Percentiles rank a stretch among this genome's conserved stretches.
Evolutionary conservation across 2,113 vertebrate species (phyloP).

Genomic region (Paralichthys olivaceus): DNA sequence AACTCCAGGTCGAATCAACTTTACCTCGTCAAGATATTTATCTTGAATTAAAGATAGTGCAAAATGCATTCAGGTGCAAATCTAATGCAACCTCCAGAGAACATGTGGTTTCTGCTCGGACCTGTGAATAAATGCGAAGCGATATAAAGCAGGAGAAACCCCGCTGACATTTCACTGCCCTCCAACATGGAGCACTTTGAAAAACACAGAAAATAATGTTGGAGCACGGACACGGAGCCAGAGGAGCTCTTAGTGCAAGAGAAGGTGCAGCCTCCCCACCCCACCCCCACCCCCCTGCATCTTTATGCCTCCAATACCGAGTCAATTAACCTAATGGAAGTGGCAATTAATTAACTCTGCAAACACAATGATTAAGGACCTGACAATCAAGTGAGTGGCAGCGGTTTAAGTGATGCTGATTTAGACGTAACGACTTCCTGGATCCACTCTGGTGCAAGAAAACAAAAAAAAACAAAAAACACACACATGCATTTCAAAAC

Average conservation of each 20-base stretch:
- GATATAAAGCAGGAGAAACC: too few species aligned
- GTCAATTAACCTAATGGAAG: constrained; percentile 79
- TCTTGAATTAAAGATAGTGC: too few species aligned
- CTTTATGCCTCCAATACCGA: constrained; percentile 54
- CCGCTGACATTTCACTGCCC: too few species aligned
- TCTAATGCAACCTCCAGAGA: too few species aligned
- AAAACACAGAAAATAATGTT: too few species aligned
- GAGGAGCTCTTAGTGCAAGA: constrained; percentile 21
- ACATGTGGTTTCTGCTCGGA: too few species aligned
- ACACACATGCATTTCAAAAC: constrained; percentile 1
- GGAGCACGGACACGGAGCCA: too few species aligned
- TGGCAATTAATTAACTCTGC: constrained; percentile 74
- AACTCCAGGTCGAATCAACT: too few species aligned
- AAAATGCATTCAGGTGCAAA: too few species aligned
- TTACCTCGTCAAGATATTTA: too few species aligned
- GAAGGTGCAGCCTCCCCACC: not conserved
- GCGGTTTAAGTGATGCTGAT: constrained; percentile 43
- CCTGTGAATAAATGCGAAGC: too few species aligned
- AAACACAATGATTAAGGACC: constrained; percentile 69
- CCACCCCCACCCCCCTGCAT: constrained; percentile 35
- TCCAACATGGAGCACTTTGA: too few species aligned
- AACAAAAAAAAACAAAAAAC: constrained; percentile 6
- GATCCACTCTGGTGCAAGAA: not conserved
- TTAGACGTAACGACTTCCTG: constrained; percentile 52
- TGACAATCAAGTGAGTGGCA: constrained; percentile 66